Conservation (phyloP, 2,113 vertebrate species). For the Myrmecophaga tridactyla region DNA sequence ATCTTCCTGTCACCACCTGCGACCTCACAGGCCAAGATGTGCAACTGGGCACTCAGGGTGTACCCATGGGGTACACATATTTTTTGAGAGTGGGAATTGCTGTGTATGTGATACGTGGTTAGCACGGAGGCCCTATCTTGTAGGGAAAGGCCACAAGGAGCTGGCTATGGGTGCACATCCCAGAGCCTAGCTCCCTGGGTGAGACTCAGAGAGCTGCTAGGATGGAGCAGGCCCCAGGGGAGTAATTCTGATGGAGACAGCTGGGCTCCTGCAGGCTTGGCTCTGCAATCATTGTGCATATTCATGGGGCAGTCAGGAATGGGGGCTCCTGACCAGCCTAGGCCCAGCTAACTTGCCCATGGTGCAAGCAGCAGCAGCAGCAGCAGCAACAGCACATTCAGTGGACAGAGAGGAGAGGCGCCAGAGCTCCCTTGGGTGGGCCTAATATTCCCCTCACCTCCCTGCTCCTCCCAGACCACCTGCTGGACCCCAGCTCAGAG, state of each 20-base stretch:
- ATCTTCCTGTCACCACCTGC: background rate
- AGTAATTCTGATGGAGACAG: background rate
- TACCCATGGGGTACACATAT: too few relatives aligned
- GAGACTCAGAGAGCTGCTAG: background rate
- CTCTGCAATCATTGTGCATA: background rate
- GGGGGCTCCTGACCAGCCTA: background rate
- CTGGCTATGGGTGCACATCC: background rate
- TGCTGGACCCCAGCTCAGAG: slow-evolving; percentile 1
- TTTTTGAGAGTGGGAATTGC: too few relatives aligned
- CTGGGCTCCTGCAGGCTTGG: background rate
- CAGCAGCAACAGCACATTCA: background rate
- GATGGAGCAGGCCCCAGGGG: fast-evolving
- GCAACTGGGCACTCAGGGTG: too few relatives aligned
- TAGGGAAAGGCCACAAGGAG: background rate
- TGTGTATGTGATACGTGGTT: too few relatives aligned
- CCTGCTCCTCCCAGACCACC: slow-evolving; percentile 21
- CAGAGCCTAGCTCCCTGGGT: background rate
- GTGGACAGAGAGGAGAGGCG: background rate
- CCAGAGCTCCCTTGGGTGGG: background rate
- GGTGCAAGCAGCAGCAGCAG: background rate
- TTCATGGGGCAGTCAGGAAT: background rate
- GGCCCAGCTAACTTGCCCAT: background rate
- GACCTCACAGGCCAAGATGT: background rate
- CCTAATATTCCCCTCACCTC: background rate
- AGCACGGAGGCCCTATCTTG: background rate